Evolutionary conservation across 2,888 invertebrate genomes (phyloP).

Genomic region (Tipula confusa): DNA sequence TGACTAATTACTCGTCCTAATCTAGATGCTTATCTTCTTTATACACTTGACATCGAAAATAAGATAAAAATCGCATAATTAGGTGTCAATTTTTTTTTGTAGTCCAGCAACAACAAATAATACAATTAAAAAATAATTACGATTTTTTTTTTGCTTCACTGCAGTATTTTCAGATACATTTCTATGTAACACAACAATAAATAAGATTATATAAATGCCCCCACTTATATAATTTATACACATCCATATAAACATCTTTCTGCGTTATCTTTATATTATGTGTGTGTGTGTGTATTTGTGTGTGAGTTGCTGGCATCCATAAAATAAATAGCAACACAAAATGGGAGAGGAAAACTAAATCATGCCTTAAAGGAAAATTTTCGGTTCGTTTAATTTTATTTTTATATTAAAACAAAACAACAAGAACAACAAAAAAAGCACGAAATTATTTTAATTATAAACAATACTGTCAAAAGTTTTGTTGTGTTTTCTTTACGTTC

Average conservation of each 20-base stretch:
- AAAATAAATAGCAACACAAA: neutral
- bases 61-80: slow-evolving; percentile 12
- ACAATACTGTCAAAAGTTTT: slow-evolving; percentile 25
- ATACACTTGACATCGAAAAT: neutral
- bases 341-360: neutral
- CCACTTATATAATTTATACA: neutral
- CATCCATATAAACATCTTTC: neutral
- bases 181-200: neutral
- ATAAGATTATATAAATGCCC: neutral
- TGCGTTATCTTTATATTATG: neutral
- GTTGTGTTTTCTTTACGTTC: neutral
- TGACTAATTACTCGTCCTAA: neutral
- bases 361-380: slow-evolving; percentile 25
- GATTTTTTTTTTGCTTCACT: neutral
- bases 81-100: neutral
- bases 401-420: neutral
- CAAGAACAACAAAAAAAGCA: neutral
- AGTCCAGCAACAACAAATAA: neutral
- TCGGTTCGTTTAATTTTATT: slow-evolving; percentile 25
- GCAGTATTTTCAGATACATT: neutral
- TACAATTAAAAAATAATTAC: neutral
- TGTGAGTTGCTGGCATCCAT: neutral
- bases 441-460: slow-evolving; percentile 20
- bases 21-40: neutral
- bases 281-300: neutral